Evolutionary conservation across 2,797 vertebrate genomes (phyloP).

Genomic region (Melanotaenia parkinsoni): DNA sequence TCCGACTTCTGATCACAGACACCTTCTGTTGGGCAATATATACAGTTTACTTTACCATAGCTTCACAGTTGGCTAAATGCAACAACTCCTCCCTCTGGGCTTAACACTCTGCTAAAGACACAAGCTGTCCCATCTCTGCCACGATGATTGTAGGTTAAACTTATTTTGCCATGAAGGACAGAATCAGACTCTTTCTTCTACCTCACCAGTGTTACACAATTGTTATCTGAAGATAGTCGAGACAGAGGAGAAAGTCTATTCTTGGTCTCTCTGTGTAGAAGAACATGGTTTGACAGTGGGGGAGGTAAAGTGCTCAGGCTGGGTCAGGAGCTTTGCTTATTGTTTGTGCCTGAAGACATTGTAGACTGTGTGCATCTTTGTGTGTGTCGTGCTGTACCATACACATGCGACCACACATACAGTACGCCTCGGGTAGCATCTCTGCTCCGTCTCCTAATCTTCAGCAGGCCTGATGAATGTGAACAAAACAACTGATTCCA

Average conservation of each 20-base stretch:
- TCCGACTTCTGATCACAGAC: slow-evolving; percentile 37
- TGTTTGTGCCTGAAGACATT: slow-evolving; percentile 55
- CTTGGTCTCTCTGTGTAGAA: slow-evolving; percentile 41
- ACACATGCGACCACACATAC: slow-evolving; percentile 35
- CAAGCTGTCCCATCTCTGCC: slow-evolving; percentile 29
- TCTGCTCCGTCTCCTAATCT: slow-evolving; percentile 67
- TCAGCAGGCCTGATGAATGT: slow-evolving; percentile 68
- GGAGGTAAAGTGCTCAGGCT: slow-evolving; percentile 45
- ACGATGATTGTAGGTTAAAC: slow-evolving; percentile 53
- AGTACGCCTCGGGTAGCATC: slow-evolving; percentile 55
- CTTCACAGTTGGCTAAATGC: slow-evolving; percentile 12
- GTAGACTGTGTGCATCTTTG: slow-evolving; percentile 16
- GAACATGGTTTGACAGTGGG: slow-evolving; percentile 52
- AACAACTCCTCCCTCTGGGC: slow-evolving; percentile 13
- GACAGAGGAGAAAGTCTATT: slow-evolving; percentile 10
- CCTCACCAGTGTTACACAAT: slow-evolving; percentile 31
- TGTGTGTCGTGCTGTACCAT: slow-evolving; percentile 22
- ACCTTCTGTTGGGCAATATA: slow-evolving; percentile 28
- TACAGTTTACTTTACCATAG: slow-evolving; percentile 9
- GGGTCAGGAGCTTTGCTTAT: slow-evolving; percentile 53
- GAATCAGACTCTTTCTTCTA: slow-evolving; percentile 10
- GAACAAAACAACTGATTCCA: slow-evolving; percentile 69
- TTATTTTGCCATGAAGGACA: slow-evolving; percentile 47
- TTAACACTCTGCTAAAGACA: slow-evolving; percentile 19
- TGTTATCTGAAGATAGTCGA: slow-evolving; percentile 23